Evolutionary conservation across 1,140 invertebrate species (phyloP), one percentile per base, ranked within the genome.

Genomic region (Coptotermes formosanus): DNA sequence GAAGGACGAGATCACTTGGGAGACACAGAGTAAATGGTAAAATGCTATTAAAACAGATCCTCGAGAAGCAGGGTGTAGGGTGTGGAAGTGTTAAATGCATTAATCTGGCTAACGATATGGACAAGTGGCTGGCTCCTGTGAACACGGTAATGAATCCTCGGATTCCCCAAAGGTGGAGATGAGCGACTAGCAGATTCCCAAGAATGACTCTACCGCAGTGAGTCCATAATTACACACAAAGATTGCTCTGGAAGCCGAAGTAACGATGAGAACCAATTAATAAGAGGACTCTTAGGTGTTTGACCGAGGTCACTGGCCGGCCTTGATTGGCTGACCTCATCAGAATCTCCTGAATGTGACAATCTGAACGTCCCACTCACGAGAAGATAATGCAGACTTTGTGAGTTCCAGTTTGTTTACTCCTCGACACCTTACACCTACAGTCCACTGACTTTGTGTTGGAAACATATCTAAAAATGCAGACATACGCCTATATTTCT

Each of bases 321-420:
- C 64, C 64, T 75, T 75, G 64, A 75, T 75, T 75, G 64, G n/a
- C 64, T 75, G 64, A 75, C 64, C 64, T 75, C 64, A 75, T 75
- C 64, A 75, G 64, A 16, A 30, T 30, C 64, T 30, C 64, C 64
- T 75, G n/a, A 25, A 75, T 30, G n/a, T 75, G n/a, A 75, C 25
- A 75, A 75, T 75, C 64, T 14, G 52, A 55, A 1, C 64, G 8
- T 25, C 64, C 64, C 64, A 75, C 64, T 75, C 64, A 75, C 25
- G 14, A 75, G 25, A 8, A 7, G 3, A 25, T 75, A 25, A 8
- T 75, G 52, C 52, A 55, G 19, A 55, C 52, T 55, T 48, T 48
- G 3, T 21, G 64, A 30, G 64, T 75, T 75, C 64, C 64, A 75
- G 9, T 75, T 75, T 75, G 64, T 75, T 75, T 75, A 75, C 25